phyloP scores from a whole-genome alignment of 2,113 vertebrate genomes.

The Columba livia region DNA sequence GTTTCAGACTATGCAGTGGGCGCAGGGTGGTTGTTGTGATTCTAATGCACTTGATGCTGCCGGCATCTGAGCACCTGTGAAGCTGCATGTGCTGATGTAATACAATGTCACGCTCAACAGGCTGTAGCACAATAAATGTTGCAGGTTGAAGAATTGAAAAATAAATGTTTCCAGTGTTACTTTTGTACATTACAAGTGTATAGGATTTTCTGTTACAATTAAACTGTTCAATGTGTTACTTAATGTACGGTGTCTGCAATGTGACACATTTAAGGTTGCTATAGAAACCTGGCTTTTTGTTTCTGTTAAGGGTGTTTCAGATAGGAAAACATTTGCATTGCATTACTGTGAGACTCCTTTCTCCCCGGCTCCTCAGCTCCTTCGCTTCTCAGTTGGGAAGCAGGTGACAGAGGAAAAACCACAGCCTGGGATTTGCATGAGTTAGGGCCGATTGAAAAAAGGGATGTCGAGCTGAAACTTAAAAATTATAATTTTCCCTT shows the following conservation, averaged over 20 bases:
- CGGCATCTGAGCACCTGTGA: background rate
- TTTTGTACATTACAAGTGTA: background rate
- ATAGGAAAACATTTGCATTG: conserved; percentile 7
- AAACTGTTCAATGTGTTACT: background rate
- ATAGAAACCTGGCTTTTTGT: conserved; percentile 42
- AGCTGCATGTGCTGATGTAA: background rate
- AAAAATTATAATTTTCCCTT: background rate
- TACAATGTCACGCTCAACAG: background rate
- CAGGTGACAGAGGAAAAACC: background rate
- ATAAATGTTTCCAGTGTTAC: background rate
- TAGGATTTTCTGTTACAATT: background rate
- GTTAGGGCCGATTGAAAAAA: background rate
- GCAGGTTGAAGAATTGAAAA: background rate
- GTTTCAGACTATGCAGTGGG: background rate
- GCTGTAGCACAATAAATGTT: background rate
- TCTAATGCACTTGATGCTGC: background rate
- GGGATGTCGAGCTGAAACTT: background rate
- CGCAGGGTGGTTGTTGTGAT: background rate
- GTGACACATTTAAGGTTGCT: conserved; percentile 27
- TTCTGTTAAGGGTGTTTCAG: background rate
- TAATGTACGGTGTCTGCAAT: background rate
- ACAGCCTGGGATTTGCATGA: background rate
- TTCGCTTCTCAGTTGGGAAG: background rate
- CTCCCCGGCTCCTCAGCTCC: background rate
- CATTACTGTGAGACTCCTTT: background rate